Conservation (phyloP, 2,797 vertebrate species). For the Chelon labrosus region DNA sequence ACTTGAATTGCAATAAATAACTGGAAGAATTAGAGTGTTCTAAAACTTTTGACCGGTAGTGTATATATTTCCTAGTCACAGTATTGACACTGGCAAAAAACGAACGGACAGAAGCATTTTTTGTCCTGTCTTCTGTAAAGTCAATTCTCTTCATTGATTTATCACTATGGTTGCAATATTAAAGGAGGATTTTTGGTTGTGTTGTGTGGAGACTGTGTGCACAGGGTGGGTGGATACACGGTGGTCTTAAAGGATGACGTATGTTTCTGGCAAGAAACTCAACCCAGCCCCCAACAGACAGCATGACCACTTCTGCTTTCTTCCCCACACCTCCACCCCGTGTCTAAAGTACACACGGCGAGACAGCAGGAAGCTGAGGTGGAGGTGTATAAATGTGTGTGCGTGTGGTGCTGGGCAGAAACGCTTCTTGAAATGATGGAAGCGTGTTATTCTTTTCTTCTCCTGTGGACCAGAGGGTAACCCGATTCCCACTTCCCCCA, state of each 20-base stretch:
- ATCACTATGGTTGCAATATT: too few relatives aligned
- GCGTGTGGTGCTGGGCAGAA: conserved; percentile 33
- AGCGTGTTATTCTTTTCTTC: conserved; percentile 79
- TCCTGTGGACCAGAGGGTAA: conserved; percentile 59
- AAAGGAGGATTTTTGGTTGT: background rate
- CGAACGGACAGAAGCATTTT: too few relatives aligned
- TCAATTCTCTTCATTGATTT: too few relatives aligned
- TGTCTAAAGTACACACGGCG: conserved; percentile 64
- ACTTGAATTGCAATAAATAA: too few relatives aligned
- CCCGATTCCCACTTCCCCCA: conserved; percentile 45
- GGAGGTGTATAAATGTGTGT: conserved; percentile 44
- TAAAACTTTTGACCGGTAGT: too few relatives aligned
- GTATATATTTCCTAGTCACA: too few relatives aligned
- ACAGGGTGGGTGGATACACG: conserved; percentile 2
- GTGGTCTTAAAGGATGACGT: conserved; percentile 53
- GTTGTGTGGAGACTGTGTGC: conserved; percentile 30
- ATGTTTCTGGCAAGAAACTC: conserved; percentile 26
- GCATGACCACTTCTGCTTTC: conserved; percentile 25
- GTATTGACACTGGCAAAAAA: background rate
- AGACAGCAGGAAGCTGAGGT: conserved; percentile 79
- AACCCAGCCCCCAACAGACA: conserved; percentile 15
- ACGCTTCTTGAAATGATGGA: conserved; percentile 70
- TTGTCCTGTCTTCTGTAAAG: too few relatives aligned
- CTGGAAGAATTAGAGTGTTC: too few relatives aligned
- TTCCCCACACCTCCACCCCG: conserved; percentile 29